These are phyloP conservation scores for Microctonus aethiopoides DNA, from an alignment of 2,888 invertebrate genomes.

Conservation along the genomic window DNA sequence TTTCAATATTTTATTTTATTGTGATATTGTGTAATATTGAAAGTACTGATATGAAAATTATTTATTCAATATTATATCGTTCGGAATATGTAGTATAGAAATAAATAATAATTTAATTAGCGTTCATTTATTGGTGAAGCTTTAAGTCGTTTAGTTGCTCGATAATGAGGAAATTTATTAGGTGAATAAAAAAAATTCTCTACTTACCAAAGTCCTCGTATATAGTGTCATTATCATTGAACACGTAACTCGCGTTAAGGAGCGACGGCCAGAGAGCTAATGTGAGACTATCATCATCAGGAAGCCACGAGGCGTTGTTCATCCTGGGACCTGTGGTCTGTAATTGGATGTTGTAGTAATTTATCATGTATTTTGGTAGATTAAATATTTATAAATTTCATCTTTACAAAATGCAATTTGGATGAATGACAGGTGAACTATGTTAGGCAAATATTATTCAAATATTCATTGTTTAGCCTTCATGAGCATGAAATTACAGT, in stretches of 20 bases:
- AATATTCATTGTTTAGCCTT: not conserved
- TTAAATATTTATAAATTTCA: not conserved
- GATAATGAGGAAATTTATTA: too few relatives aligned
- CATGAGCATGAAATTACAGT: not conserved
- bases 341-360: slow-evolving; percentile 16
- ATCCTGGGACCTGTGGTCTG: slow-evolving; percentile 44
- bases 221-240: slow-evolving; percentile 35
- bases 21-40: too few relatives aligned
- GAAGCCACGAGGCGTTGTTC: slow-evolving; percentile 48
- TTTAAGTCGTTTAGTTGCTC: too few relatives aligned
- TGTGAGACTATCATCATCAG: slow-evolving; percentile 42
- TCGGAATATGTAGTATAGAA: too few relatives aligned
- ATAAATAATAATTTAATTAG: too few relatives aligned
- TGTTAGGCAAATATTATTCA: not conserved
- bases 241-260: slow-evolving; percentile 42
- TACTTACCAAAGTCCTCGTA: slow-evolving; percentile 47
- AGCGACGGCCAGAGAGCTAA: slow-evolving; percentile 32
- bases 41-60: too few relatives aligned
- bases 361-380: not conserved
- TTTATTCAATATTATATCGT: too few relatives aligned
- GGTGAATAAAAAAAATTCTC: not conserved
- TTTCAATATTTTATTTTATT: too few relatives aligned
- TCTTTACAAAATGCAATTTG: not conserved
- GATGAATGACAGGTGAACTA: not conserved
- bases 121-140: too few relatives aligned